Evolutionary conservation across 2,113 vertebrate genomes (phyloP), one percentile per base, ranked within the genome.

Genomic region (Datnioides undecimradiatus): DNA sequence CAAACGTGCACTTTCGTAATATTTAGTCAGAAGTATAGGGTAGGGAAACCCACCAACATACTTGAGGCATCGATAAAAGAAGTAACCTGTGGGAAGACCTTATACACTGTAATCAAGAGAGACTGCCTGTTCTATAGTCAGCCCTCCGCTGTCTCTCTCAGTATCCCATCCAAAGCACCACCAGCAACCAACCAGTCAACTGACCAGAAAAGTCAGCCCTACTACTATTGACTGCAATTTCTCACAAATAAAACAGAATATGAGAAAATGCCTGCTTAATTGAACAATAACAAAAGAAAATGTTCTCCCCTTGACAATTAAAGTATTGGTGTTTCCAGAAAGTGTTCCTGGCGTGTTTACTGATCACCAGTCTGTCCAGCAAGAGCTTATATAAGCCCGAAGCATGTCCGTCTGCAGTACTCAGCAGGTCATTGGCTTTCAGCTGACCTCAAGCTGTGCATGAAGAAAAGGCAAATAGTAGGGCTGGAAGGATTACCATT

Each of bases 401-500:
- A 60, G 10, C 31, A 49, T 36, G 29, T 34, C 33, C 27, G 40
- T 66, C 49, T 76, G 38, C 29, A 0, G 29, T 12, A 45, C 62
- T 27, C 73, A 65, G 60, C 60, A 4, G 38, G 49, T 55, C 29
- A 7, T 36, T 66, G 73, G 73, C 29, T 54, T 14, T 34, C 36
- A 54, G 25, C 21, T 55, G 72, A 64, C 72, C 60, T 46, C 60
- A 66, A 17, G 36, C 51, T 17, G 51, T 57, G 62, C 33, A 51
- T 2, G 21, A 76, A 40, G 58, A 52, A 77, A 52, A 69, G 55
- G 3, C 21, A 49, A 51, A 69, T 62, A 51, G 65, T 41, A 41
- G 3, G 21, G 27, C 34, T 52, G 45, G 27, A 68, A 25, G 54
- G 55, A 49, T 68, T 49, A 49, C 31, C 25, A 29, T 41, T 57